Percentiles rank a stretch among this genome's conserved stretches.
Evolutionary conservation across 1,140 invertebrate genomes (phyloP).

Genomic region (Drosophila bipectinata): DNA sequence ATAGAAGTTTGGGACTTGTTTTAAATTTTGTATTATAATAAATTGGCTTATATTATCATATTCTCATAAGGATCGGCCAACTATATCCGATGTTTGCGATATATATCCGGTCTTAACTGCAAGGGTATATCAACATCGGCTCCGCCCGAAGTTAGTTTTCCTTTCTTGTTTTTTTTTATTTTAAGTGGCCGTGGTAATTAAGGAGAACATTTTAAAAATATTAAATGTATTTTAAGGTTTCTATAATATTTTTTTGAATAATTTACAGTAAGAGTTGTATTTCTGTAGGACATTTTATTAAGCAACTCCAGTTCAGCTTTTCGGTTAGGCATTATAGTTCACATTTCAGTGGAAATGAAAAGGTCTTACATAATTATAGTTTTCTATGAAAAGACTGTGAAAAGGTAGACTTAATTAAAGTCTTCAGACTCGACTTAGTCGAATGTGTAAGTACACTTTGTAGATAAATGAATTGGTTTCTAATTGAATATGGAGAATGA

Average conservation of each 20-base stretch:
- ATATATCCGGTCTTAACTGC: too few relatives aligned
- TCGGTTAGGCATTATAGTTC: conserved; percentile 43
- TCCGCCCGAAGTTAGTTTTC: too few relatives aligned
- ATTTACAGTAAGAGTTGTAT: background rate
- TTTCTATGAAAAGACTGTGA: conserved; percentile 23
- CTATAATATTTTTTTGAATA: too few relatives aligned
- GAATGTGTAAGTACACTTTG: background rate
- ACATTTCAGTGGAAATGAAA: conserved; percentile 55
- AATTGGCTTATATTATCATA: too few relatives aligned
- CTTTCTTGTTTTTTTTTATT: background rate
- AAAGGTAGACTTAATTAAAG: conserved; percentile 68
- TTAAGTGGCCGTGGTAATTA: background rate
- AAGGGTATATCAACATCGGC: too few relatives aligned
- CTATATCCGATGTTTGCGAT: too few relatives aligned
- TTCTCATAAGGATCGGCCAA: too few relatives aligned
- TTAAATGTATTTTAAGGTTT: background rate
- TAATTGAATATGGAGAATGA: too few relatives aligned
- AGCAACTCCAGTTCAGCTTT: conserved; percentile 10
- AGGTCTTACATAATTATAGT: conserved; percentile 59
- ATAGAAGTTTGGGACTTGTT: too few relatives aligned
- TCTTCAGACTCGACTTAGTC: conserved; percentile 6
- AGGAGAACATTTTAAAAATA: background rate
- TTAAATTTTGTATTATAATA: too few relatives aligned
- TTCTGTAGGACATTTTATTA: background rate
- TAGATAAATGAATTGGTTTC: too few relatives aligned